Conservation (phyloP, 1,140 invertebrate genomes). For the Magallana angulata region DNA sequence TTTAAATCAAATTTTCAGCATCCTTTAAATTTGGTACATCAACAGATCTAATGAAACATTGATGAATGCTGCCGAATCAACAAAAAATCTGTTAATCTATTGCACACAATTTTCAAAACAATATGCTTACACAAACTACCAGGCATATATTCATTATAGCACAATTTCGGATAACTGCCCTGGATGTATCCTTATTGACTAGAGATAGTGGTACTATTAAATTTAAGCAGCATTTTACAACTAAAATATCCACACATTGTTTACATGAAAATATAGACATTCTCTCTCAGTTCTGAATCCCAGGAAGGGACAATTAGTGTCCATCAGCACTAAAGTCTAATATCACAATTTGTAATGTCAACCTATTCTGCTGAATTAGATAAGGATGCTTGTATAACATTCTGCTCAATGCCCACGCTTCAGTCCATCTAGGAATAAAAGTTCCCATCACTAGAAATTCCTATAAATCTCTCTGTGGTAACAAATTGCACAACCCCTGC, state of each 20-base stretch:
- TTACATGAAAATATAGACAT: neutral
- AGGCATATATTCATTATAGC: neutral
- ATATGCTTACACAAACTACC: neutral
- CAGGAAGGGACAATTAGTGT: neutral
- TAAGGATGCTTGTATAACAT: neutral
- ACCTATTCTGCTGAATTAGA: neutral
- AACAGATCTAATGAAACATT: too few species aligned
- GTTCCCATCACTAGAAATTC: neutral
- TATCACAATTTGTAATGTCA: neutral
- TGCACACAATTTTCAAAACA: neutral
- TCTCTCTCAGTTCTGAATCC: neutral
- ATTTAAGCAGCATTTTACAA: neutral
- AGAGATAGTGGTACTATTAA: neutral
- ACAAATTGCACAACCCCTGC: neutral
- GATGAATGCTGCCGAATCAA: too few species aligned
- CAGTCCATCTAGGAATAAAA: neutral
- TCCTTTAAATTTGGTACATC: too few species aligned
- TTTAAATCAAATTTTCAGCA: too few species aligned
- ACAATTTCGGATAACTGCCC: constrained; percentile 22
- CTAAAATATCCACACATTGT: neutral
- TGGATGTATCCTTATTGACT: neutral
- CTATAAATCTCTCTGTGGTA: neutral
- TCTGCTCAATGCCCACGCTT: neutral
- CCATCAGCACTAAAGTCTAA: neutral
- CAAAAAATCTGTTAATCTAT: neutral